Evolutionary conservation across 2,888 invertebrate genomes (phyloP), one percentile per base, ranked within the genome.

Genomic region (Caenorhabditis sp.): DNA sequence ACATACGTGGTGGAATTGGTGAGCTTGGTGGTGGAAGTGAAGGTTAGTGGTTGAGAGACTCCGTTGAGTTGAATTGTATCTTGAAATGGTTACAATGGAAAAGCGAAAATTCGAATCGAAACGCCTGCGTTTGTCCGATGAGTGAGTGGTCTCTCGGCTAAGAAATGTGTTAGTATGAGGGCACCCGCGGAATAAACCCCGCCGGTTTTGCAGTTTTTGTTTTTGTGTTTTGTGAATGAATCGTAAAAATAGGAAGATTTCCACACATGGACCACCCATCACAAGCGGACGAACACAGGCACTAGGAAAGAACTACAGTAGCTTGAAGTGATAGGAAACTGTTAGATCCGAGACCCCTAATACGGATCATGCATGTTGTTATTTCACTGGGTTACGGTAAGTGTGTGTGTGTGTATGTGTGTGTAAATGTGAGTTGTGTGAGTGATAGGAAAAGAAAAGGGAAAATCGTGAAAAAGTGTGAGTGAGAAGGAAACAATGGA

Each of bases 61-160:
- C 78, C 78, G 78, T 75, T 52, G 78, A 79, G 78, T 79, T 79
- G 78, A 79, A 79, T 74, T 79, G 78, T 43, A 79, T 79, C 78
- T 79, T 75, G 62, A 71, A 71, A 71, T 62, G 62, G 55, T 62
- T 71, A 65, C 63, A 56, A 73, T 63, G 55, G 65, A 72, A 62
- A 55, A 59, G 55, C 50, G 37, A 56, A 66, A 58, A 48, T 50
- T 20, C 24, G 24, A 58, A 39, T 26, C 17, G 41, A 41, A 41
- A 24, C 24, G 56, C 59, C 32, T 70, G 70, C 45, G 46, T 53
- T 43, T 61, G 48, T 70, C 70, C 70, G 70, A 53, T 70, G 70
- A 58, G 53, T 70, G 50, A 50, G 70, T 70, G 70, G 70, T 59
- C 59, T 59, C 45, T 52, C 22, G n/a, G n/a, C n/a, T n/a, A n/a